phyloP scores from a whole-genome alignment of 2,113 vertebrate genomes.

The Butorides virescens region DNA sequence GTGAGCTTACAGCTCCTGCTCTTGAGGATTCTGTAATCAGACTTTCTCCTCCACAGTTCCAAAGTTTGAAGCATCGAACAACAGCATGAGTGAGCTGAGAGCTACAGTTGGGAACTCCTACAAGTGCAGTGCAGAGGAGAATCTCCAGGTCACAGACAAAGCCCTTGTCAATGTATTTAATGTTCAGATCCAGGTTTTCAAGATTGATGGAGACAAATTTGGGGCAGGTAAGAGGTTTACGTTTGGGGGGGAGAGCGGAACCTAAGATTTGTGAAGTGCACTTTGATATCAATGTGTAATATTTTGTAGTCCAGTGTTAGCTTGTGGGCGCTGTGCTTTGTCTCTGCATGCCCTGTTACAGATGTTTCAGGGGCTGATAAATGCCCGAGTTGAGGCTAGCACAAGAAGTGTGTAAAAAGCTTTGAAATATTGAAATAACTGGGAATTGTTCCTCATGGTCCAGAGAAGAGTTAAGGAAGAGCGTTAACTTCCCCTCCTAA shows the following conservation, averaged over 20 bases:
- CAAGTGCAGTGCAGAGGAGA: conserved; percentile 85
- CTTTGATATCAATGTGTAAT: neutral
- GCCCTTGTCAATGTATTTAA: conserved; percentile 84
- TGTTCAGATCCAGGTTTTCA: conserved; percentile 90
- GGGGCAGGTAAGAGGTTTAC: conserved; percentile 81
- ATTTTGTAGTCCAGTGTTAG: neutral
- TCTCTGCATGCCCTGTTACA: neutral
- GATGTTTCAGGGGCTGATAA: neutral
- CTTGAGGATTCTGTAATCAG: neutral
- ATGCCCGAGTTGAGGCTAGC: neutral
- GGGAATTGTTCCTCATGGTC: neutral
- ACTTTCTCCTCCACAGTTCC: conserved; percentile 19
- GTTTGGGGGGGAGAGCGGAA: neutral
- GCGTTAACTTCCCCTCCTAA: neutral
- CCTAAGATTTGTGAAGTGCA: neutral
- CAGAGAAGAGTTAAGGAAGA: neutral
- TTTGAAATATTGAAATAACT: neutral
- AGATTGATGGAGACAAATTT: conserved; percentile 80
- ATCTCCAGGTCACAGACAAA: conserved; percentile 63
- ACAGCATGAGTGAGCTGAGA: conserved; percentile 80
- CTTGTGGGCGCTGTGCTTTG: neutral
- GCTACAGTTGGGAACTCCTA: conserved; percentile 88
- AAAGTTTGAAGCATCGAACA: conserved; percentile 61
- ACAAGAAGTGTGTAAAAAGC: neutral
- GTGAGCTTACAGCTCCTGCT: neutral